Percentiles rank a stretch among this genome's conserved stretches.
Evolutionary conservation across 2,797 vertebrate species (phyloP).

Genomic region (Agapornis canus): DNA sequence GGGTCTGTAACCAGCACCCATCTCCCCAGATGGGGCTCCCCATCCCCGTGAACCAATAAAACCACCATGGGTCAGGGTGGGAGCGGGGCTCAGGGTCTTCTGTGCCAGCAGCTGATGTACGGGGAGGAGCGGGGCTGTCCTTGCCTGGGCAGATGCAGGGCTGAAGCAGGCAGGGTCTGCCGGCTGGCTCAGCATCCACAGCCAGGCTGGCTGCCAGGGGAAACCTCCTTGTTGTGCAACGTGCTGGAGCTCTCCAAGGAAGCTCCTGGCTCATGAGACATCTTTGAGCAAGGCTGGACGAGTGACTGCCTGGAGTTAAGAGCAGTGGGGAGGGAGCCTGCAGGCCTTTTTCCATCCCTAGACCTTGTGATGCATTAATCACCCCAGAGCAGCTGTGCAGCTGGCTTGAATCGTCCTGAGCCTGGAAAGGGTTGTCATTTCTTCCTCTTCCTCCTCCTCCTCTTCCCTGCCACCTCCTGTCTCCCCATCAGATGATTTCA

Average conservation of each 20-base stretch:
- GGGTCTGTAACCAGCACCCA: neutral
- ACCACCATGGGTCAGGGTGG: neutral
- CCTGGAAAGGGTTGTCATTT: constrained; percentile 1
- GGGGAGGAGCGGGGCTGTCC: neutral
- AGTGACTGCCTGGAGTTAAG: constrained; percentile 45
- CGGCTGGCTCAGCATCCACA: neutral
- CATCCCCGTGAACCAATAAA: neutral
- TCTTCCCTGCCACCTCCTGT: neutral
- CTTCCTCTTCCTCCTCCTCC: neutral
- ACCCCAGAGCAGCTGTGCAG: constrained; percentile 4
- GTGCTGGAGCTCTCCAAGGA: constrained; percentile 16
- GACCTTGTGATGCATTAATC: constrained; percentile 60
- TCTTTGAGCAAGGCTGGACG: neutral
- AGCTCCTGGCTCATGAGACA: constrained; percentile 35
- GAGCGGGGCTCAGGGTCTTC: neutral
- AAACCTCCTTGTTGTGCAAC: constrained; percentile 46
- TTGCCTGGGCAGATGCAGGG: neutral
- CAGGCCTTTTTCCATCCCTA: constrained; percentile 44
- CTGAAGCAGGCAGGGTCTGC: neutral
- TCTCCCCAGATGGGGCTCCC: neutral
- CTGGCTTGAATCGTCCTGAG: neutral
- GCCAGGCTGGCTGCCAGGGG: constrained; percentile 5
- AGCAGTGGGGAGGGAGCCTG: neutral
- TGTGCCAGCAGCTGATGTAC: neutral
- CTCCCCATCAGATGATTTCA: neutral